These are phyloP conservation scores for Microcebus murinus DNA, from an alignment of 2,113 vertebrate genomes.

Conservation along the genomic window DNA sequence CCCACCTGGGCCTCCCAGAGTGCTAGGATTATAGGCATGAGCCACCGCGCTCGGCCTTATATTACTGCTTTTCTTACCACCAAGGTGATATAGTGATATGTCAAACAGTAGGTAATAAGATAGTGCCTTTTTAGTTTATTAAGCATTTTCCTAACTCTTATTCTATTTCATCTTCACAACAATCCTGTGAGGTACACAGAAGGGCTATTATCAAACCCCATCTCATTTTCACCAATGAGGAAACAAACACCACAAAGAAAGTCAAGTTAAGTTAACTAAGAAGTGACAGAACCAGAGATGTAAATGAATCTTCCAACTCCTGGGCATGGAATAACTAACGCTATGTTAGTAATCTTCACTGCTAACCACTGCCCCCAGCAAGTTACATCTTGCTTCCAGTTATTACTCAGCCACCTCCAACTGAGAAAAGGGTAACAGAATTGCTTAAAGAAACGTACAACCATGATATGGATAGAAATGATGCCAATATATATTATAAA, in stretches of 20 bases:
- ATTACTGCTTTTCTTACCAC: not conserved
- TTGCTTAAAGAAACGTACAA: slow-evolving; percentile 9
- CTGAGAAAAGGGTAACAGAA: not conserved
- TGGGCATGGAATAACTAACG: not conserved
- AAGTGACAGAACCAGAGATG: not conserved
- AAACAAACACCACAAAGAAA: slow-evolving; percentile 23
- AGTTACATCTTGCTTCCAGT: slow-evolving; percentile 2
- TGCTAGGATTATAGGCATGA: too few relatives aligned
- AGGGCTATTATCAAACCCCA: not conserved
- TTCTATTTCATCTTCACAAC: not conserved
- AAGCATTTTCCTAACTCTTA: not conserved
- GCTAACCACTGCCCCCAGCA: not conserved
- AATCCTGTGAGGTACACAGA: not conserved
- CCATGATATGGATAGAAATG: not conserved
- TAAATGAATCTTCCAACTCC: not conserved
- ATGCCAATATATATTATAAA: not conserved
- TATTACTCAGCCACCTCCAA: not conserved
- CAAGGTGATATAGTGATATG: not conserved
- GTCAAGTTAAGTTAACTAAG: not conserved
- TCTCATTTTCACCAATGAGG: slow-evolving; percentile 26
- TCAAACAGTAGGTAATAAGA: not conserved
- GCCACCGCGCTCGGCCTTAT: too few relatives aligned
- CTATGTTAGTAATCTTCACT: not conserved
- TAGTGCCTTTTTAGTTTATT: not conserved
- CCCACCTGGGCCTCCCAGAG: too few relatives aligned